Base-by-base conservation (phyloP, 2,797 vertebrate genomes). In the Geotria australis region DNA sequence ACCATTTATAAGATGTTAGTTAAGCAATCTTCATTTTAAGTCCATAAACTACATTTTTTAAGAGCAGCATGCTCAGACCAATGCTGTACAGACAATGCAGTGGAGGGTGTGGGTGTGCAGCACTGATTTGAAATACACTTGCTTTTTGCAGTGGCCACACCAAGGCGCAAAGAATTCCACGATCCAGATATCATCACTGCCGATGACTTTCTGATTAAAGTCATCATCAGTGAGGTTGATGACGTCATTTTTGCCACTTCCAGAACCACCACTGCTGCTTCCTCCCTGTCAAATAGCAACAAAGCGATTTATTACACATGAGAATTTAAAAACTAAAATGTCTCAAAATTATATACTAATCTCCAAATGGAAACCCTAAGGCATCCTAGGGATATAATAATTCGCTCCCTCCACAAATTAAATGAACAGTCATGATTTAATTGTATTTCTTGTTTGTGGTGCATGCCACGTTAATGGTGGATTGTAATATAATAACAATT, bases 81-180 rank as follows among this genome's bases (percentile, higher is more conserved):
- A n/a, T 2, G 10, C 24, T 38, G 7, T 9, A 59, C 9, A 14
- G 3, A 5, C 14, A 49, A 7, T n/a, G n/a, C n/a, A n/a, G n/a
- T n/a, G n/a, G n/a, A n/a, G n/a, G n/a, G n/a, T n/a, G n/a, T n/a
- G n/a, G 24, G 24, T 38, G 24, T 38, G 24, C 24, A 38, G 24
- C 24, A 38, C 24, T 38, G 24, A 4, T 38, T 5, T 38, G 5
- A 38, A n/a, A 11, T 11, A 24, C 8, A 73, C 77, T 75, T 71
- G 95, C 91, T 77, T 96, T 70, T 94, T 96, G 74, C 89, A 98
- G 70, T 98, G 91, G 66, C 88, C 91, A 73, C 91, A 98, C 88
- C 89, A 96, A 1, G 91, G 89, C 51, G 91, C 89, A 24, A 85
- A 94, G 59, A 96, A 98, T 66, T 96, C 91, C 62, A 98, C 86